Evolutionary conservation across 1,140 invertebrate genomes (phyloP).

Genomic region (Bacillus rossius): DNA sequence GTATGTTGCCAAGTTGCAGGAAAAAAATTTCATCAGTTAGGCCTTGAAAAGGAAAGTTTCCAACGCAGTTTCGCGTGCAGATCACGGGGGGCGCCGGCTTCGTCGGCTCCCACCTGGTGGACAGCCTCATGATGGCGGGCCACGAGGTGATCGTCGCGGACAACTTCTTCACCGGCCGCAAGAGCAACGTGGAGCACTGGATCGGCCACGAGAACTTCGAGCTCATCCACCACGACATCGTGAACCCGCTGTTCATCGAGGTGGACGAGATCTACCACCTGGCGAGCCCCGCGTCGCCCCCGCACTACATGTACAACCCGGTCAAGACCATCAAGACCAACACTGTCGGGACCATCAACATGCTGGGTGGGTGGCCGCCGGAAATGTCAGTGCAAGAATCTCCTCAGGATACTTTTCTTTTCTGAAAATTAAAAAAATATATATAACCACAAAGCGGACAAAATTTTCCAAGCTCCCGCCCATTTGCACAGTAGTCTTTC

Average conservation of each 20-base stretch:
- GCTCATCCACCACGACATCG: slow-evolving; percentile 97
- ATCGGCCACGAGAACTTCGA: slow-evolving; percentile 99
- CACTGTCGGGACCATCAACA: slow-evolving; percentile 98
- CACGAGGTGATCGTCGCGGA: slow-evolving; percentile 98
- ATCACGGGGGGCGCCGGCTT: slow-evolving; percentile 98
- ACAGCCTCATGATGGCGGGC: slow-evolving; percentile 90
- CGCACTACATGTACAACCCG: slow-evolving; percentile 99
- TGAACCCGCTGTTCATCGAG: slow-evolving; percentile 96
- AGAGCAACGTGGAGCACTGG: slow-evolving; percentile 98
- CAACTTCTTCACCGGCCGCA: slow-evolving; percentile 97
- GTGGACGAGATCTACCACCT: slow-evolving; percentile 99
- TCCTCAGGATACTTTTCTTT: too few species aligned
- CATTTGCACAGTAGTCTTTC: too few species aligned
- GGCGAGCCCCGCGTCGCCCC: slow-evolving; percentile 96
- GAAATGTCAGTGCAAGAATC: too few species aligned
- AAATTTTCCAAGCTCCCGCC: too few species aligned
- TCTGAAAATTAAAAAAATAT: too few species aligned
- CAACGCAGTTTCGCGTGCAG: too few species aligned
- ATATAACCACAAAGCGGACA: too few species aligned
- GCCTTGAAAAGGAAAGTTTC: too few species aligned
- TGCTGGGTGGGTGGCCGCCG: slow-evolving; percentile 75
- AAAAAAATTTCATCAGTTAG: too few species aligned
- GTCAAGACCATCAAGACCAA: slow-evolving; percentile 99
- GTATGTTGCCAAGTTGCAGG: too few species aligned
- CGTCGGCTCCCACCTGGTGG: slow-evolving; percentile 97